Conservation (phyloP, 2,797 vertebrate genomes). For the Diglossa cyanea region DNA sequence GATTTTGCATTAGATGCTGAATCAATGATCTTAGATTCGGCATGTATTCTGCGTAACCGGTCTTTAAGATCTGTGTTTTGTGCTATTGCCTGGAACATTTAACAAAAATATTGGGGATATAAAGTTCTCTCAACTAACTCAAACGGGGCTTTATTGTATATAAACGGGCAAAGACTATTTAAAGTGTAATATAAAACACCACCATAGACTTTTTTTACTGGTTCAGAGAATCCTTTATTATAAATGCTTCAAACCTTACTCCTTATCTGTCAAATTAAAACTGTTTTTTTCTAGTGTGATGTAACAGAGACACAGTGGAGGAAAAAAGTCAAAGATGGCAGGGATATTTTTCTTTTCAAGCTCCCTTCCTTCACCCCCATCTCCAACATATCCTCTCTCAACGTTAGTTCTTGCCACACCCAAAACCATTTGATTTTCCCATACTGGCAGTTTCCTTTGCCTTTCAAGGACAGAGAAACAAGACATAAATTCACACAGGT, state of each 20-base stretch:
- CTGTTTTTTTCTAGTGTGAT: background rate
- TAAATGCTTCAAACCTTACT: background rate
- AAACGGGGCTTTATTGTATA: background rate
- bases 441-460: background rate
- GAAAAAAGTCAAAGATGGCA: background rate
- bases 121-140: conserved; percentile 51
- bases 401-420: background rate
- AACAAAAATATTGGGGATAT: conserved; percentile 74
- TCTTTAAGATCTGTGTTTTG: conserved; percentile 95
- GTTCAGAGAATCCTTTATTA: background rate
- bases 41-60: conserved; percentile 94
- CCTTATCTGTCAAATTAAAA: background rate
- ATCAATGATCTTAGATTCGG: conserved; percentile 90
- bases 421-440: background rate
- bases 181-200: background rate
- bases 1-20: conserved; percentile 84
- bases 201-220: background rate
- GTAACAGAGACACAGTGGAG: background rate
- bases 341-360: background rate
- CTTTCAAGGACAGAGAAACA: background rate
- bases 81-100: conserved; percentile 90
- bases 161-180: background rate
- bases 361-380: background rate
- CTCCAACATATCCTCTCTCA: background rate
- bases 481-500: background rate